A percentile compares a stretch with the other conserved stretches of the same genome.
These are phyloP conservation scores for Cercocebus atys DNA, from an alignment of 2,113 vertebrate species.

Conservation along the genomic window DNA sequence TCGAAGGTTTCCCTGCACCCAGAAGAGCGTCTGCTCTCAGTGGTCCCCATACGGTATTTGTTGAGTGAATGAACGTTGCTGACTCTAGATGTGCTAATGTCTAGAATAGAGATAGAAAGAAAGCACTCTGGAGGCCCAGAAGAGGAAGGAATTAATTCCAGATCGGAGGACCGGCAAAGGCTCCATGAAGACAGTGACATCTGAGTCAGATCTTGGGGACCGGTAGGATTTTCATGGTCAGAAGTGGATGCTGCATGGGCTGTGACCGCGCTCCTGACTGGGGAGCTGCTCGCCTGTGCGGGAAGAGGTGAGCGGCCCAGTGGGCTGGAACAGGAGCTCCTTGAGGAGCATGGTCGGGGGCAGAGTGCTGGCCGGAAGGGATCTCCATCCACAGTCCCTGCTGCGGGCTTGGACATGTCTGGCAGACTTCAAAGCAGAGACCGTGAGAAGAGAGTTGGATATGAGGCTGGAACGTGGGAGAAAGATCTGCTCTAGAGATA, in stretches of 20 bases:
- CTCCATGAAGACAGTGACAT: background rate
- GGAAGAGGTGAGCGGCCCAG: background rate
- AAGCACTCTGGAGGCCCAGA: background rate
- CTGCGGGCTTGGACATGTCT: rapidly evolving
- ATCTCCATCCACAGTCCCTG: background rate
- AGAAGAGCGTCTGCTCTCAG: background rate
- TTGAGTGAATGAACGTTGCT: background rate
- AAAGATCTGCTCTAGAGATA: background rate
- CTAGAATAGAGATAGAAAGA: background rate
- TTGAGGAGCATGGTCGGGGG: rapidly evolving
- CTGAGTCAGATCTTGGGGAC: background rate
- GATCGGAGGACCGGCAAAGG: background rate
- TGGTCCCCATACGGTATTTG: background rate
- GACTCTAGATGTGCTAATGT: background rate
- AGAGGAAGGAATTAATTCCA: background rate
- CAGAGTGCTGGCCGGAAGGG: background rate
- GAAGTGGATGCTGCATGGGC: background rate
- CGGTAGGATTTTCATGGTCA: background rate
- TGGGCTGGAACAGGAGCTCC: background rate
- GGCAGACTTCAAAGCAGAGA: background rate
- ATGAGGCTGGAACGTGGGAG: background rate
- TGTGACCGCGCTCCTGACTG: background rate
- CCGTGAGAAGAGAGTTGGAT: background rate
- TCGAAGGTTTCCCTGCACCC: background rate
- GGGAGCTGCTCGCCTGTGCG: background rate